phyloP scores from a whole-genome alignment of 2,888 invertebrate genomes.

The Eilema depressum region DNA sequence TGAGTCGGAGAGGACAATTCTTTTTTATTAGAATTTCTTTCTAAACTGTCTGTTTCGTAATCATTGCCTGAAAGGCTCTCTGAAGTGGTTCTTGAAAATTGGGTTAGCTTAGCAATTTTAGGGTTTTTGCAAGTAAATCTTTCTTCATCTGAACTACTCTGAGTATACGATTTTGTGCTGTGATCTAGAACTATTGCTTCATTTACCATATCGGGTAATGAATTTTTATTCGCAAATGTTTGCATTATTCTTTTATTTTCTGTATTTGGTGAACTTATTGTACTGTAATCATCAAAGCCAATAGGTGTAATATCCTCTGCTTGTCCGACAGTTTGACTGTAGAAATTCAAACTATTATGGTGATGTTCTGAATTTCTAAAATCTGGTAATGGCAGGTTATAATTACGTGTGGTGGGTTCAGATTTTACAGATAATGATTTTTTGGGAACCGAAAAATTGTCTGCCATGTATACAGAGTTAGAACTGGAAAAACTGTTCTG shows the following conservation, averaged over 20 bases:
- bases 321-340: slow-evolving; percentile 69
- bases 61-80: slow-evolving; percentile 85
- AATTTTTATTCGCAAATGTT: slow-evolving; percentile 69
- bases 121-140: slow-evolving; percentile 61
- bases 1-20: slow-evolving; percentile 88
- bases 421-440: slow-evolving; percentile 78
- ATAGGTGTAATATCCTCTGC: slow-evolving; percentile 72
- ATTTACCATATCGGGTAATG: slow-evolving; percentile 89
- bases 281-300: slow-evolving; percentile 62
- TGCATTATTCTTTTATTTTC: slow-evolving; percentile 61
- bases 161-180: slow-evolving; percentile 74
- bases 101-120: slow-evolving; percentile 54
- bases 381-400: slow-evolving; percentile 78
- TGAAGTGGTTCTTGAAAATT: slow-evolving; percentile 67
- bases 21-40: slow-evolving; percentile 86
- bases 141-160: slow-evolving; percentile 80
- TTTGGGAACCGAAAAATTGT: slow-evolving; percentile 65
- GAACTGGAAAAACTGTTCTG: slow-evolving; percentile 75
- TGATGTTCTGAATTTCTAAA: slow-evolving; percentile 63
- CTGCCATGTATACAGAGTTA: slow-evolving; percentile 62
- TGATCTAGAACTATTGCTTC: slow-evolving; percentile 88
- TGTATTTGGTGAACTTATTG: slow-evolving; percentile 64
- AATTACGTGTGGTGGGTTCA: slow-evolving; percentile 75
- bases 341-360: slow-evolving; percentile 60
- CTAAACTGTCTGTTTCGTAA: slow-evolving; percentile 92